Evolutionary conservation across 2,797 vertebrate genomes (phyloP), one percentile per base, ranked within the genome.

Genomic region (Prunella strophiata): DNA sequence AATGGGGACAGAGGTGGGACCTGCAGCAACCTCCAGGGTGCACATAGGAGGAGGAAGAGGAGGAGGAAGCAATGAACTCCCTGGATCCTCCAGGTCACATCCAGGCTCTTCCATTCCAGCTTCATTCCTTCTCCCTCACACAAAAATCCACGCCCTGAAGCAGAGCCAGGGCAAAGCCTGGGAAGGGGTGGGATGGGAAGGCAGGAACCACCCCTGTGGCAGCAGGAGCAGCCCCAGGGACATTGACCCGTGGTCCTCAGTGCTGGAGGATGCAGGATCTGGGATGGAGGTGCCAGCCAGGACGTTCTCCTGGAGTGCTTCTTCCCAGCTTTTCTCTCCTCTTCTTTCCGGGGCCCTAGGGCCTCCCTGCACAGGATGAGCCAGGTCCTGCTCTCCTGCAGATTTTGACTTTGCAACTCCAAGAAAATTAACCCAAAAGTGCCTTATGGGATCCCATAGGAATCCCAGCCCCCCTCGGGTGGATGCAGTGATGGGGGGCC

Each of bases 381-480:
- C 63, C 76, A 59, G 22, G 51, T 77, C 86, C 43, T 43, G 68
- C 59, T 72, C 45, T 77, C 70, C 50, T 5, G 6, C 6, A 63
- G 11, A 26, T n/a, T 42, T 52, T 0, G 0, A 30, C 34, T 65
- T 67, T 10, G 15, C 63, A 50, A 54, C 9, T 25, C 30, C 38
- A 67, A 66, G 29, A 16, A 82, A 87, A 68, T 0, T 1, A 36
- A 61, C 48, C 22, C 63, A 4, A 51, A 90, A 63, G 19, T 6
- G n/a, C 81, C 63, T 84, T 88, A 55, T 55, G 45, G n/a, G n/a
- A 52, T 72, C 54, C 59, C 0, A 0, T 0, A 30, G 12, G 8
- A 68, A 76, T 36, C 55, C 16, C 5, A 3, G 14, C 7, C 1
- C 1, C 10, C 10, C 22, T 45, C 2, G 5, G 20, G 36, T 0